Evolutionary conservation across 2,888 invertebrate species (phyloP).

Genomic region (Ennomos quercinarius): DNA sequence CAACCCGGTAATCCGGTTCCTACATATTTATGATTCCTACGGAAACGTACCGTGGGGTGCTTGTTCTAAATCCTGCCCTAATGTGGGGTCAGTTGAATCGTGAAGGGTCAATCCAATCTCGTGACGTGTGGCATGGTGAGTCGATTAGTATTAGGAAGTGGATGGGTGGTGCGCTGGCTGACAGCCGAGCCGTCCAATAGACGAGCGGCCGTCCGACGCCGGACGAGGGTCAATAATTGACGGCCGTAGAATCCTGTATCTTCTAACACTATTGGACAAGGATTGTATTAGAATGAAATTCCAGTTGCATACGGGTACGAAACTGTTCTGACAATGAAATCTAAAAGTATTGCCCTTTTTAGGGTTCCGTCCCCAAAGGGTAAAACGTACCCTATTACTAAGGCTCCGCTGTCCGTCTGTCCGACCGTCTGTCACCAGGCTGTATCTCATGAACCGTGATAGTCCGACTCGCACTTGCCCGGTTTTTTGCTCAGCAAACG

Average conservation of each 20-base stretch:
- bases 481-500: no score
- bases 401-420: no score
- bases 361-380: no score
- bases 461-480: no score
- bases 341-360: no score
- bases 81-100: conserved; percentile 14
- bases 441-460: no score
- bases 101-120: conserved; percentile 22
- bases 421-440: no score
- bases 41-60: neutral
- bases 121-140: conserved; percentile 19
- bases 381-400: no score
- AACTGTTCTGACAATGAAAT: no score
- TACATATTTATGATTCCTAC: conserved; percentile 34
- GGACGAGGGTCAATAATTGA: conserved; percentile 30
- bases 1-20: conserved; percentile 26
- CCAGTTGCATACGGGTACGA: neutral
- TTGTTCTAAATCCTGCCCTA: conserved; percentile 9
- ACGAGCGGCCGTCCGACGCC: conserved; percentile 1
- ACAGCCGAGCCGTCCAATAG: conserved; percentile 17
- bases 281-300: conserved; percentile 12
- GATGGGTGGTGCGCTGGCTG: conserved; percentile 6
- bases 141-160: conserved; percentile 22
- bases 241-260: conserved; percentile 10
- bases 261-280: neutral